A percentile compares a stretch with the other conserved stretches of the same genome.
Conservation (phyloP, 2,797 vertebrate genomes). For the Nothura maculosa region DNA sequence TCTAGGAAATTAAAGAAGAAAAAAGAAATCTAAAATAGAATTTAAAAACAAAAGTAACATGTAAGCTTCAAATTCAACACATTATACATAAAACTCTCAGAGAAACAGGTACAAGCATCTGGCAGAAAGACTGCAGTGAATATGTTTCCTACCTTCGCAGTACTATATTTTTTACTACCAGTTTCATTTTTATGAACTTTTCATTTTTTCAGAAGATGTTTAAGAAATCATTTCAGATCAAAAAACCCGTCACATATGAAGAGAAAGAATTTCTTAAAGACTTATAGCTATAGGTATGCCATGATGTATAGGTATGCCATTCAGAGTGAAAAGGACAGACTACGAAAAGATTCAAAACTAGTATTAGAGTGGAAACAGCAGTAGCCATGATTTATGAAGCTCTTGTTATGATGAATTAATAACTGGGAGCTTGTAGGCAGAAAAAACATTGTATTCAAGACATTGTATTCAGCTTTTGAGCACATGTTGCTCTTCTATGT, state of each 20-base stretch:
- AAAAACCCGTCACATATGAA: not conserved
- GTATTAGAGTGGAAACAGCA: not conserved
- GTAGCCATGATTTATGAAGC: not conserved
- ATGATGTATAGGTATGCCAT: not conserved
- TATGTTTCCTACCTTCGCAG: not conserved
- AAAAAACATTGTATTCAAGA: not conserved
- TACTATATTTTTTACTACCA: not conserved
- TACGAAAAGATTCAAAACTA: not conserved
- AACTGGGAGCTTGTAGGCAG: not conserved
- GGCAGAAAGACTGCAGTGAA: not conserved
- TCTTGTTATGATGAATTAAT: not conserved
- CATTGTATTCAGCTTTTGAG: not conserved
- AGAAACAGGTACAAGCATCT: not conserved
- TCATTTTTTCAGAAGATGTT: not conserved
- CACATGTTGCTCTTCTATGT: not conserved
- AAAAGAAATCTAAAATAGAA: constrained; percentile 36
- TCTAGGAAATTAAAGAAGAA: constrained; percentile 41
- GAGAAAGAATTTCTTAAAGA: not conserved
- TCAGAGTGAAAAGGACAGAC: not conserved
- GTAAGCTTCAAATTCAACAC: not conserved
- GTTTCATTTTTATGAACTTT: not conserved
- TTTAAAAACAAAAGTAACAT: not conserved
- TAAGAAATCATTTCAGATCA: not conserved
- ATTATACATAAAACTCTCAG: not conserved
- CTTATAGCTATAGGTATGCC: not conserved